Conservation (phyloP, 1,140 invertebrate genomes). For the Drosophila navojoa region DNA sequence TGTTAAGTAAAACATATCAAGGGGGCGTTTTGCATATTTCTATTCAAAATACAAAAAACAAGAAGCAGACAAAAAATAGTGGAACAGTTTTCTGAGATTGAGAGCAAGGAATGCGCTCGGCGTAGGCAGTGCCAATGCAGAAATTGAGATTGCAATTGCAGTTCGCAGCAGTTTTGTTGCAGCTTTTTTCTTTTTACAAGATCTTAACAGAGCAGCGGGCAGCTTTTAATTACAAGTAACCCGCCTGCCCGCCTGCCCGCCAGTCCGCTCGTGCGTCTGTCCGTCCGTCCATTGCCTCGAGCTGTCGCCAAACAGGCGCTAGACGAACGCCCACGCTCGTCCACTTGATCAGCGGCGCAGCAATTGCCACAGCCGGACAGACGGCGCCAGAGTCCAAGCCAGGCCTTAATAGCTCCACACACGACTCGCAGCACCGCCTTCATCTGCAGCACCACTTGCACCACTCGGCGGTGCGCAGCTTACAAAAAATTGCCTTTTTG, state of each 20-base stretch:
- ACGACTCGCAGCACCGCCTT: constrained; percentile 17
- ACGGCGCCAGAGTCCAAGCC: constrained; percentile 43
- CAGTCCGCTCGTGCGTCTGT: constrained; percentile 3
- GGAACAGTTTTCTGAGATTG: constrained; percentile 28
- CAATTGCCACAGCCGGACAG: constrained; percentile 36
- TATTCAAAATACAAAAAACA: constrained; percentile 3
- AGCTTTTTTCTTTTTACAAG: constrained; percentile 33
- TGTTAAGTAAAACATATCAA: constrained; percentile 33
- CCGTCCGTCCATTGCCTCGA: constrained; percentile 33
- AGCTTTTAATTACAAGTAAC: constrained; percentile 68
- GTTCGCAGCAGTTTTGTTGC: constrained; percentile 22
- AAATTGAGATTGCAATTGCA: constrained; percentile 24
- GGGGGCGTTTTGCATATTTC: constrained; percentile 69
- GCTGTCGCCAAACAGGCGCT: constrained; percentile 65
- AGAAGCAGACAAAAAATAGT: constrained; percentile 24
- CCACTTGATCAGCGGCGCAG: constrained; percentile 56
- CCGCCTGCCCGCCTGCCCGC: constrained; percentile 10
- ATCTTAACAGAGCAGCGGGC: constrained; percentile 54
- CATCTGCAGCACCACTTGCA: constrained; percentile 11
- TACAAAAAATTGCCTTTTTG: constrained; percentile 62
- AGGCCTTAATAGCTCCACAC: constrained; percentile 58
- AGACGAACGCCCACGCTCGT: constrained; percentile 72
- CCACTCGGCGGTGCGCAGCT: constrained; percentile 7
- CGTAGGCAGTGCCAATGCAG: constrained; percentile 60
- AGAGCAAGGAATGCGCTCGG: constrained; percentile 61